Conservation (phyloP, 2,113 vertebrate genomes). For the Hemichromis elongatus region DNA sequence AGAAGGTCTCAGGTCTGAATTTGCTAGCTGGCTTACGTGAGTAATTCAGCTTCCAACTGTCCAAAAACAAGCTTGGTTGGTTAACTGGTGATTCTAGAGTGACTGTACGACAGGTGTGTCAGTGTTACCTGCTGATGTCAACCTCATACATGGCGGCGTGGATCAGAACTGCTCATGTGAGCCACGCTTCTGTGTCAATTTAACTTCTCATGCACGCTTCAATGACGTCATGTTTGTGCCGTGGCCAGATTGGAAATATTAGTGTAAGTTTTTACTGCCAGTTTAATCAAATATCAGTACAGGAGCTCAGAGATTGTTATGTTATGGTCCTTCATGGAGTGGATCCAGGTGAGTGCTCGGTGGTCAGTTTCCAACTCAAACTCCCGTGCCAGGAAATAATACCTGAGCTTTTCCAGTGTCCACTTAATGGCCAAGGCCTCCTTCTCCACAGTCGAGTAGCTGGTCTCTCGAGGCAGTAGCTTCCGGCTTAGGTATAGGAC, state of each 20-base stretch:
- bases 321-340: no score
- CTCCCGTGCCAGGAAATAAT: no score
- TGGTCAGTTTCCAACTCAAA: no score
- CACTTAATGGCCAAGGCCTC: no score
- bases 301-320: neutral
- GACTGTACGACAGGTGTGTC: neutral
- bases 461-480: no score
- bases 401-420: no score
- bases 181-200: neutral
- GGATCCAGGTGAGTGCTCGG: no score
- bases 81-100: neutral
- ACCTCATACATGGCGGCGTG: neutral
- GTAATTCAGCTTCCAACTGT: neutral
- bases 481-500: no score
- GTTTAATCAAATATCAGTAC: neutral
- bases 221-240: neutral
- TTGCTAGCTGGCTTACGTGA: neutral
- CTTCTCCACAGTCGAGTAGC: no score
- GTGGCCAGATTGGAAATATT: fast-evolving
- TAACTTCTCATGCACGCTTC: neutral
- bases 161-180: neutral
- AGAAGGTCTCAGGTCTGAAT: neutral
- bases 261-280: neutral
- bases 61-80: neutral
- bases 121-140: neutral